Conservation (phyloP, 2,888 invertebrate genomes). For the Drymonia ruficornis region DNA sequence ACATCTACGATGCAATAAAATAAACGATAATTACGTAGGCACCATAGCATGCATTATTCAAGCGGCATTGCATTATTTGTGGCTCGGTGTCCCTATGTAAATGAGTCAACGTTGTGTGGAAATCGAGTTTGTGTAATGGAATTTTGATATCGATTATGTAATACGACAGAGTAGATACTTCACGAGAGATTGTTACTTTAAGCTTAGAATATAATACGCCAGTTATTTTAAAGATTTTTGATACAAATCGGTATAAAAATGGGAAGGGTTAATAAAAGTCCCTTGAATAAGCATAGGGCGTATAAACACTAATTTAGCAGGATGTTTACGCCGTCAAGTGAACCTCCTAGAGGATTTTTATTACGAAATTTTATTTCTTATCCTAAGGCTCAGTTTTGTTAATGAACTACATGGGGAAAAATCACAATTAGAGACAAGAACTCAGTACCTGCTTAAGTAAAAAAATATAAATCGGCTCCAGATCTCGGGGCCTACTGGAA, state of each 20-base stretch:
- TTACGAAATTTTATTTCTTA: too few relatives aligned
- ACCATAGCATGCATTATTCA: slow-evolving; percentile 56
- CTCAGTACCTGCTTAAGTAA: too few relatives aligned
- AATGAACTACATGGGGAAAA: too few relatives aligned
- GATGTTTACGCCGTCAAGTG: too few relatives aligned
- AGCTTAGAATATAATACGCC: not conserved
- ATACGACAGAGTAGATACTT: not conserved
- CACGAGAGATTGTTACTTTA: not conserved
- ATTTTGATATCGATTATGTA: not conserved
- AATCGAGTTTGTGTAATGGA: slow-evolving; percentile 14
- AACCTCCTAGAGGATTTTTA: too few relatives aligned
- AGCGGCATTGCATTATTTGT: slow-evolving; percentile 75
- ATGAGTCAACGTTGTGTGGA: slow-evolving; percentile 14
- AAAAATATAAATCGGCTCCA: too few relatives aligned
- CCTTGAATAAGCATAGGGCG: too few relatives aligned
- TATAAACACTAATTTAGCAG: too few relatives aligned
- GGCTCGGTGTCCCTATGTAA: slow-evolving; percentile 39
- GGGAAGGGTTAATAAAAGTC: too few relatives aligned
- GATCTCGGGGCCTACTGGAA: too few relatives aligned
- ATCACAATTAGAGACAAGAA: too few relatives aligned
- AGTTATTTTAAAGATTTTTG: not conserved
- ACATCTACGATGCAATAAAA: slow-evolving; percentile 57
- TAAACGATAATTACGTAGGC: slow-evolving; percentile 44
- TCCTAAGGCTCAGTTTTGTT: too few relatives aligned
- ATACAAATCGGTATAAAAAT: not conserved